Evolutionary conservation across 2,113 vertebrate species (phyloP).

Genomic region (Stigmatopora nigra): DNA sequence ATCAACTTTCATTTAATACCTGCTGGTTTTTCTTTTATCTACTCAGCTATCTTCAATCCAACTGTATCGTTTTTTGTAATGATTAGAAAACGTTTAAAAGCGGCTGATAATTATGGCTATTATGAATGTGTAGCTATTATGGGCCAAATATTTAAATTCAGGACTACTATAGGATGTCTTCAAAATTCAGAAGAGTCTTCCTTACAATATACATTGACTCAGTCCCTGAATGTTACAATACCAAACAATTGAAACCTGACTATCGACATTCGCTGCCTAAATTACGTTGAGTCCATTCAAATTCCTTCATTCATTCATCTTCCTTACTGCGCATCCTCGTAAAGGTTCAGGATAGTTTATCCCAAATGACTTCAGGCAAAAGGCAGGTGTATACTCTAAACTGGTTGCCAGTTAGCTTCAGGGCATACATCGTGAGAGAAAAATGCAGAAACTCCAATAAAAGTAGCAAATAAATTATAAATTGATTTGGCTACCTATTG

Average conservation of each 20-base stretch:
- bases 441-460: no score
- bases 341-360: no score
- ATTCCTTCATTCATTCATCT: no score
- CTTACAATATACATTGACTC: background rate
- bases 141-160: background rate
- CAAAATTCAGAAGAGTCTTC: background rate
- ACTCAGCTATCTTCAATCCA: background rate
- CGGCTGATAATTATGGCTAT: background rate
- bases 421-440: no score
- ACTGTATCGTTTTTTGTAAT: background rate
- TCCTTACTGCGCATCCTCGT: no score
- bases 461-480: no score
- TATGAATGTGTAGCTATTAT: background rate
- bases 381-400: no score
- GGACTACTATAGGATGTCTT: background rate
- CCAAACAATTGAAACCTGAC: background rate
- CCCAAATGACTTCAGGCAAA: no score
- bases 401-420: no score
- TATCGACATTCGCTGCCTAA: background rate
- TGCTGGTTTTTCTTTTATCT: background rate
- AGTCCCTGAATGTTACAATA: background rate
- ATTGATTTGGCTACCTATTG: no score
- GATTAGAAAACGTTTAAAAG: background rate
- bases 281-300: background rate
- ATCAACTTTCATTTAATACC: background rate